These are phyloP conservation scores for Rhinoderma darwinii DNA, from an alignment of 2,113 vertebrate genomes.

Conservation along the genomic window DNA sequence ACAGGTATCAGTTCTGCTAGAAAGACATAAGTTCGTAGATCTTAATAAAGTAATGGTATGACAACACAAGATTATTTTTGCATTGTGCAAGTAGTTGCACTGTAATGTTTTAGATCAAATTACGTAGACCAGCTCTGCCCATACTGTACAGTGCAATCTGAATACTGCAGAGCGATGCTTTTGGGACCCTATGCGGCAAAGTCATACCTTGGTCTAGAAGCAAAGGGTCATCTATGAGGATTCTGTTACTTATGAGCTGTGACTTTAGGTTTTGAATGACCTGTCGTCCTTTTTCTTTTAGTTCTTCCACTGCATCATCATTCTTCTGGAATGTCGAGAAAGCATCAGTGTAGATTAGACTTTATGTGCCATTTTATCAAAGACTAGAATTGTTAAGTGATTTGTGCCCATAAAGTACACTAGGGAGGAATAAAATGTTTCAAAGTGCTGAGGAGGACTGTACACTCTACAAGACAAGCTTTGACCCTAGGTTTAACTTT, in stretches of 20 bases:
- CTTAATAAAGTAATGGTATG: not conserved
- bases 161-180: not conserved
- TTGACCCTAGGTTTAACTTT: not conserved
- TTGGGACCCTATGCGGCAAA: not conserved
- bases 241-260: slow-evolving; percentile 62
- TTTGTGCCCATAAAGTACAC: not conserved
- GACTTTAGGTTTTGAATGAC: slow-evolving; percentile 69
- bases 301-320: slow-evolving; percentile 69
- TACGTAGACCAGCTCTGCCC: not conserved
- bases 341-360: not conserved
- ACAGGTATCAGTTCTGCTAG: slow-evolving; percentile 24
- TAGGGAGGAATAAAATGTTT: slow-evolving; percentile 20
- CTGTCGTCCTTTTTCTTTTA: slow-evolving; percentile 73
- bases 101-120: too few species aligned
- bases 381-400: slow-evolving; percentile 3
- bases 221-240: slow-evolving; percentile 10
- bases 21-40: not conserved
- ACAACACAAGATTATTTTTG: not conserved
- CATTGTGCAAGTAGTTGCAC: too few species aligned
- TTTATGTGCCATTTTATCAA: slow-evolving; percentile 33
- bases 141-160: not conserved
- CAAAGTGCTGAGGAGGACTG: slow-evolving; percentile 6
- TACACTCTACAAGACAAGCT: not conserved
- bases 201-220: slow-evolving; percentile 9
- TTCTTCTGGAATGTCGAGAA: slow-evolving; percentile 56